Evolutionary conservation across 2,797 vertebrate species (phyloP).

Genomic region (Manis crassicaudata): DNA sequence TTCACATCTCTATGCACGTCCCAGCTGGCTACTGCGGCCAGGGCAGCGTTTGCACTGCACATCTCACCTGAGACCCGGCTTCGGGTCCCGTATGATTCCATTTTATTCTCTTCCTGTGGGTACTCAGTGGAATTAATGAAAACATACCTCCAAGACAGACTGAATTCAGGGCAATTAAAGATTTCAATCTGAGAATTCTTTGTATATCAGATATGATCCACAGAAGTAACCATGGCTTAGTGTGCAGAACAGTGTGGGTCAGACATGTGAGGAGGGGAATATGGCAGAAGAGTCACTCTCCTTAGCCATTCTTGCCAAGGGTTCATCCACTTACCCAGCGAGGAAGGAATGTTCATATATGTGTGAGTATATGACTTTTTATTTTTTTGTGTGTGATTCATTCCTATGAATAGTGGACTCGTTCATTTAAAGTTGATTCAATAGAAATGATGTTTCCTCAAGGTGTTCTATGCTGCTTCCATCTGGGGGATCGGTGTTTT

Average conservation of each 20-base stretch:
- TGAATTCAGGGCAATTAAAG: not conserved
- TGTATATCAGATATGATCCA: not conserved
- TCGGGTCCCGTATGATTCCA: not conserved
- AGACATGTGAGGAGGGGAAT: not conserved
- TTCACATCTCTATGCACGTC: not conserved
- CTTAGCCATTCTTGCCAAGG: not conserved
- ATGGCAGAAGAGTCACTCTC: not conserved
- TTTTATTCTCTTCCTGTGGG: not conserved
- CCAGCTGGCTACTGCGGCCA: not conserved
- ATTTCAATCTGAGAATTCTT: not conserved
- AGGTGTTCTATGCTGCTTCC: not conserved
- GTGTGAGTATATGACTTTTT: not conserved
- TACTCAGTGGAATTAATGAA: not conserved
- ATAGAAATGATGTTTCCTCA: not conserved
- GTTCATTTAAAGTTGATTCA: not conserved
- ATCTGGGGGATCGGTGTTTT: not conserved
- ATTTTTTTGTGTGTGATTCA: not conserved
- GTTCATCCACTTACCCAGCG: not conserved
- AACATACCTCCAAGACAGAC: not conserved
- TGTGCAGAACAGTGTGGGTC: not conserved
- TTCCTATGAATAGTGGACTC: not conserved
- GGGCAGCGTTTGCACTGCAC: not conserved
- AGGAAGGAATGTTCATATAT: not conserved
- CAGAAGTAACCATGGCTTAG: accelerated
- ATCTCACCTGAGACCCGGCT: not conserved